These are phyloP conservation scores for Eretmochelys imbricata DNA, from an alignment of 2,113 vertebrate genomes.

Conservation along the genomic window DNA sequence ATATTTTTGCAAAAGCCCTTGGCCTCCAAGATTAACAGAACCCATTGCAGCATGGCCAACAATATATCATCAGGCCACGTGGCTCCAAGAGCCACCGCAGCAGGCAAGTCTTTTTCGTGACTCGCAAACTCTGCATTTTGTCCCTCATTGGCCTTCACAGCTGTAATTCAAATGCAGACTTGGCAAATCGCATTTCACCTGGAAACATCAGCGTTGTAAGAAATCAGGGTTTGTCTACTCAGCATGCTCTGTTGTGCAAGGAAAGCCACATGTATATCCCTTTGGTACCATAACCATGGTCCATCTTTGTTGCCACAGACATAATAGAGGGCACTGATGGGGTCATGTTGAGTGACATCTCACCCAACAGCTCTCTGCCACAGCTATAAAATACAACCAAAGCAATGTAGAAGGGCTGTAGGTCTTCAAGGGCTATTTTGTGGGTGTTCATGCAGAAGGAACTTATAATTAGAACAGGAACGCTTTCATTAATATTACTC, in stretches of 20 bases:
- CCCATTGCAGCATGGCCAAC: background rate
- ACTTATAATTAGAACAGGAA: background rate
- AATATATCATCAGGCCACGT: background rate
- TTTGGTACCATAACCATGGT: too few species aligned
- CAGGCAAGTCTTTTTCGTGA: background rate
- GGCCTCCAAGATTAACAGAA: background rate
- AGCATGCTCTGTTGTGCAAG: background rate
- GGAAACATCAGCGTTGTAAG: background rate
- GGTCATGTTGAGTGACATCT: background rate
- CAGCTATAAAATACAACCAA: accelerated
- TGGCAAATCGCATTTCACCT: background rate
- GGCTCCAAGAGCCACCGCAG: background rate
- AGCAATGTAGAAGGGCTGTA: background rate
- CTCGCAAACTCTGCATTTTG: background rate
- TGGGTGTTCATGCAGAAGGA: background rate
- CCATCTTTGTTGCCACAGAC: background rate
- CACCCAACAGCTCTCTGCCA: background rate
- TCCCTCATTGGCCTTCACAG: background rate
- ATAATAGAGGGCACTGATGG: background rate
- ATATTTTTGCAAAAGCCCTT: background rate
- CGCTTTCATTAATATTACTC: background rate
- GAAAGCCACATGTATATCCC: background rate
- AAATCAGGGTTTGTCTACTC: background rate
- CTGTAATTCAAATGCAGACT: background rate
- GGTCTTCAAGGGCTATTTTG: accelerated